Evolutionary conservation across 2,888 invertebrate genomes (phyloP).

Genomic region (Amphipyra berbera): DNA sequence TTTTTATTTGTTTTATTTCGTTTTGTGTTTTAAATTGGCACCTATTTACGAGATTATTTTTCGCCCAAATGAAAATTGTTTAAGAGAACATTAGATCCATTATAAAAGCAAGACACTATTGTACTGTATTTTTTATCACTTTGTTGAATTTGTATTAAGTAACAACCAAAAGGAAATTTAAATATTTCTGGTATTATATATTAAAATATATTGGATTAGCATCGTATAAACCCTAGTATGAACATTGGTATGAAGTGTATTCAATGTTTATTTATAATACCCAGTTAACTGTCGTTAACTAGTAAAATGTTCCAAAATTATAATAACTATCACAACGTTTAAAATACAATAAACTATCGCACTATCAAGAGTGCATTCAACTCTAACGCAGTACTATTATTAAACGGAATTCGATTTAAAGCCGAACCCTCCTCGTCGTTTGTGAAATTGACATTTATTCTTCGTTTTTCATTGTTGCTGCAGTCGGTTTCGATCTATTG

Average conservation of each 20-base stretch:
- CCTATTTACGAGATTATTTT: slow-evolving; percentile 5
- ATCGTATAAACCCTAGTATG: no score
- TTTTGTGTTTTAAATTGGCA: slow-evolving; percentile 15
- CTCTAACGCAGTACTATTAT: slow-evolving; percentile 88
- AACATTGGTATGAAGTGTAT: no score
- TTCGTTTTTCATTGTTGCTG: slow-evolving; percentile 89
- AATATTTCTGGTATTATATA: no score
- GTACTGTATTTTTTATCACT: neutral
- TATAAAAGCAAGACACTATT: neutral
- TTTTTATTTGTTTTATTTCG: slow-evolving; percentile 24
- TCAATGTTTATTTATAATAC: slow-evolving; percentile 5
- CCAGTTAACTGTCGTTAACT: no score
- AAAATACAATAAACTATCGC: slow-evolving; percentile 86
- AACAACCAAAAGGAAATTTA: no score
- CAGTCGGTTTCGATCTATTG: slow-evolving; percentile 88
- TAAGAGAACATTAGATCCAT: slow-evolving; percentile 4
- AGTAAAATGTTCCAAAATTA: slow-evolving; percentile 65
- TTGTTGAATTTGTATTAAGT: neutral
- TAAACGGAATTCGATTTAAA: slow-evolving; percentile 90
- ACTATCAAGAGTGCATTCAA: slow-evolving; percentile 88
- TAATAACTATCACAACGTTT: slow-evolving; percentile 65
- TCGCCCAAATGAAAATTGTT: slow-evolving; percentile 5
- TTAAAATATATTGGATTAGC: no score
- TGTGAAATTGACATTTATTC: slow-evolving; percentile 90
- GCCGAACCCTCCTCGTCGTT: slow-evolving; percentile 89